Percentiles rank a stretch among this genome's conserved stretches.
phyloP scores from a whole-genome alignment of 2,113 vertebrate species.

The Alectura lathami region DNA sequence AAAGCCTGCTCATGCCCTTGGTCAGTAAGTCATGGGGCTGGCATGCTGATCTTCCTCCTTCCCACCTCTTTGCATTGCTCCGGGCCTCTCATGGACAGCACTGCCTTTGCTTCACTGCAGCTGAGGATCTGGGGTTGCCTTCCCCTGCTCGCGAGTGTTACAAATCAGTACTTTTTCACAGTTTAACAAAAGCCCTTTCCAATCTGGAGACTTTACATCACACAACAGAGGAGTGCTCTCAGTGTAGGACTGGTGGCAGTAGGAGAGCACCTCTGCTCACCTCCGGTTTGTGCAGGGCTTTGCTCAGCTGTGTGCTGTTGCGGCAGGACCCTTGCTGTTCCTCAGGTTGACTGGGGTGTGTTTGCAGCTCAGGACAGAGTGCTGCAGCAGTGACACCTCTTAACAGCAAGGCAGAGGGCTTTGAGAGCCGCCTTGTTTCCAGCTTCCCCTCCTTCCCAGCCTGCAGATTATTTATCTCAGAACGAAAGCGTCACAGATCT shows the following conservation, averaged over 20 bases:
- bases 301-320: not conserved
- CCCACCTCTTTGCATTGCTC: not conserved
- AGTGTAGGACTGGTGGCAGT: not conserved
- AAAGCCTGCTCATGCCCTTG: not conserved
- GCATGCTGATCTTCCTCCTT: not conserved
- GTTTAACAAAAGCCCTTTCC: not conserved
- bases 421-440: not conserved
- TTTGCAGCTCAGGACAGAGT: not conserved
- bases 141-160: not conserved
- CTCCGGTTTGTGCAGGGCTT: not conserved
- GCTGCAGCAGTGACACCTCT: not conserved
- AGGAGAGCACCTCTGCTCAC: not conserved
- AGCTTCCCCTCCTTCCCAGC: not conserved
- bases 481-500: not conserved
- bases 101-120: not conserved
- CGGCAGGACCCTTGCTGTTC: not conserved
- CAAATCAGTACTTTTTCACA: not conserved
- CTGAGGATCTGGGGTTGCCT: not conserved
- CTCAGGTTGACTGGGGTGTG: not conserved
- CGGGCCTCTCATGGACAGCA: not conserved
- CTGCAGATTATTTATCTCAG: not conserved
- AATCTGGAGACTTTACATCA: not conserved
- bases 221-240: rapidly evolving
- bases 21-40: not conserved
- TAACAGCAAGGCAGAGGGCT: not conserved